Evolutionary conservation across 1,140 invertebrate species (phyloP), one percentile per base, ranked within the genome.

Genomic region (Heterodera schachtii): DNA sequence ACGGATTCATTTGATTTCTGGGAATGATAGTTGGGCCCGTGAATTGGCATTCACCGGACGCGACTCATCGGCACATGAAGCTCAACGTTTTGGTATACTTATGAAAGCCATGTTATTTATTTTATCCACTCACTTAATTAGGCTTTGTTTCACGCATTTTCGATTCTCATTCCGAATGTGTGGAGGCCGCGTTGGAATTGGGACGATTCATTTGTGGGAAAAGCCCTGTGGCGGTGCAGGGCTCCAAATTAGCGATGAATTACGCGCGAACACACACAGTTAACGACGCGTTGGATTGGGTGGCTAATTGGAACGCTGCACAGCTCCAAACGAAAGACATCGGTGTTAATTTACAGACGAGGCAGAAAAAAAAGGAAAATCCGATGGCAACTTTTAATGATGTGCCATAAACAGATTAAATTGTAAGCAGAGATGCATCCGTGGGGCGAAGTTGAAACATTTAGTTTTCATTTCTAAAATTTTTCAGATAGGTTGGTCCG

Each of bases 241-340:
- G 93, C 9, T 94, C 94, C 0, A 98, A 98, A 90, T 90, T 93
- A 64, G 83, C 82, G 44, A 84, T 83, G 82, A 83, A 83, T 43
- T 83, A 83, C 57, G 82, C 82, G n/a, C 82, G 82, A 8, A 49
- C 78, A 13, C 69, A 76, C n/a, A 16, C 43, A 13, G 60, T 80
- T 31, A 71, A 87, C 31, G 91, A 91, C 57, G 87, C 90, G 16
- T 81, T 89, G 3, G 85, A 88, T 79, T 88, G 83, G 82, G 83
- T 87, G 94, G 92, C 92, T 52, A 90, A 92, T 52, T 93, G 93
- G 90, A 98, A 98, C 91, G 93, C 94, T 90, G 89, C 92, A 19
- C 94, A 95, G 92, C 90, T 98, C 60, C 96, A 96, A 91, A 96
- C 94, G 89, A 95, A 97, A 91, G 96, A 98, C 91, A 92, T 97